These are phyloP conservation scores for Eledone cirrhosa DNA, from an alignment of 2,888 invertebrate species.

Conservation along the genomic window DNA sequence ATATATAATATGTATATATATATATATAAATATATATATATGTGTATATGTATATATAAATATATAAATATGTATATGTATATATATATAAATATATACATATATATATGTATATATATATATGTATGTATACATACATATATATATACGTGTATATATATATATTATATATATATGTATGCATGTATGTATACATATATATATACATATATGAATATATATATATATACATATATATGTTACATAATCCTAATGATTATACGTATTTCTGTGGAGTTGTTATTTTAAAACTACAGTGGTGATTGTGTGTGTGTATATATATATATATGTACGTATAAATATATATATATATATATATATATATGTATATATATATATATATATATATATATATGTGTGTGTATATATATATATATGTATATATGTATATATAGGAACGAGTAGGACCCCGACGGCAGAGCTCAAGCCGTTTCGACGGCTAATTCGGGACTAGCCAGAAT, in stretches of 20 bases:
- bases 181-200: not conserved
- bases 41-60: slow-evolving; percentile 19
- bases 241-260: no score
- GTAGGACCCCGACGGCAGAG: no score
- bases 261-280: no score
- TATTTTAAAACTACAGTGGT: no score
- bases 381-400: not conserved
- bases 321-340: not conserved
- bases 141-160: not conserved
- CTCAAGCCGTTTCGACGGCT: no score
- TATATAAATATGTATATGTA: slow-evolving; percentile 23
- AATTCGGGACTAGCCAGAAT: no score
- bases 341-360: not conserved
- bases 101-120: not conserved
- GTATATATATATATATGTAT: not conserved
- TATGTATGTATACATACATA: not conserved
- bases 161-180: not conserved
- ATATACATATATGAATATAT: not conserved
- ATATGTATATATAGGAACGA: not conserved
- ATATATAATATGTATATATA: slow-evolving; percentile 21
- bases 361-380: not conserved
- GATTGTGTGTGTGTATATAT: not conserved
- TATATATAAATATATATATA: slow-evolving; percentile 7
- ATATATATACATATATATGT: not conserved
- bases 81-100: slow-evolving; percentile 29